These are phyloP conservation scores for Athene cunicularia DNA, from an alignment of 2,113 vertebrate species.

Conservation along the genomic window DNA sequence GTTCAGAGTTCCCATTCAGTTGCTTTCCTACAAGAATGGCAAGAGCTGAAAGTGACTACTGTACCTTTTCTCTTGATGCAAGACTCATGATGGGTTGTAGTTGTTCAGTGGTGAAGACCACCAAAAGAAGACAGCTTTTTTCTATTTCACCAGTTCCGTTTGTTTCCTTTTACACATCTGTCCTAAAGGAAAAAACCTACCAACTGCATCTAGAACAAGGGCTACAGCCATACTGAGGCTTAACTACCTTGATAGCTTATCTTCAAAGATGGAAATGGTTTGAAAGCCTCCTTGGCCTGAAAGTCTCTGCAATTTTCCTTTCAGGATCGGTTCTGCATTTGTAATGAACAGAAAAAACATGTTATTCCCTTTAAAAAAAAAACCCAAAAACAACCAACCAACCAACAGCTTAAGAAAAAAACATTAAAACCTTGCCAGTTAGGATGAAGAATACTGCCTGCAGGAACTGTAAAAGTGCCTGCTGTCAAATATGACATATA, in stretches of 20 bases:
- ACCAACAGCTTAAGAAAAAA: background rate
- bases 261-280: background rate
- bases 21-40: background rate
- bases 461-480: background rate
- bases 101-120: background rate
- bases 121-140: background rate
- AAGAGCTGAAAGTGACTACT: background rate
- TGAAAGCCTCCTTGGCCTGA: background rate
- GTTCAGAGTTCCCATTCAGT: background rate
- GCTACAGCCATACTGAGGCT: background rate
- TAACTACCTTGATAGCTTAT: background rate
- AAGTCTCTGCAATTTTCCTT: background rate
- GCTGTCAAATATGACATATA: constrained; percentile 8
- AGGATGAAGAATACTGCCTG: constrained; percentile 14
- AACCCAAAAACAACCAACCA: too few relatives aligned
- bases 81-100: background rate
- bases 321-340: background rate
- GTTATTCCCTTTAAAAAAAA: background rate
- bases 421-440: background rate
- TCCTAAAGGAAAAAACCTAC: background rate
- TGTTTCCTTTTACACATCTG: background rate
- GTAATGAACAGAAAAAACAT: background rate
- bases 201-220: background rate
- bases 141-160: background rate
- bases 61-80: background rate